These are phyloP conservation scores for Coregonus sp. DNA, from an alignment of 2,797 vertebrate genomes.

Conservation along the genomic window DNA sequence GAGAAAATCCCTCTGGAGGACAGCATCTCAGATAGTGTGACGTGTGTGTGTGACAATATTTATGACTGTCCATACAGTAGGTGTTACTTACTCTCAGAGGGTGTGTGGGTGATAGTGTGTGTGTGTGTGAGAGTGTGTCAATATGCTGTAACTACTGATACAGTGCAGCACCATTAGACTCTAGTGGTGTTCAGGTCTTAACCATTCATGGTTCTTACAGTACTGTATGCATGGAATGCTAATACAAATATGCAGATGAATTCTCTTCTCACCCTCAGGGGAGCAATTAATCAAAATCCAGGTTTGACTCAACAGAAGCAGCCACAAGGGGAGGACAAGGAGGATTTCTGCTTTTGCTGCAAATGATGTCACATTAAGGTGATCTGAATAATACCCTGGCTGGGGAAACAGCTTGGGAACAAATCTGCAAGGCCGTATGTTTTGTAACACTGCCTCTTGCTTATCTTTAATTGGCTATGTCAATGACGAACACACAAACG, in stretches of 20 bases:
- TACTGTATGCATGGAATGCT: conserved; percentile 1
- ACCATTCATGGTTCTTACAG: conserved; percentile 6
- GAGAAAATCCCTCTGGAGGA: conserved; percentile 2
- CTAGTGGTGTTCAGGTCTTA: conserved; percentile 5
- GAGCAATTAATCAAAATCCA: conserved; percentile 19
- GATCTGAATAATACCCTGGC: conserved; percentile 27
- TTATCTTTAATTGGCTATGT: neutral
- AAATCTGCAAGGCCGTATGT: neutral
- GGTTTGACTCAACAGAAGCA: conserved; percentile 22
- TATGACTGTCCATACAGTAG: neutral
- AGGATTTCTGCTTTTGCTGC: conserved; percentile 23
- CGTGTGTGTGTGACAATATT: neutral
- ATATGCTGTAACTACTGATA: neutral
- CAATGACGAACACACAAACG: neutral
- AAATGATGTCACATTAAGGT: conserved; percentile 29
- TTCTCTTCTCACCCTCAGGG: conserved; percentile 9
- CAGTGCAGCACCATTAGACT: neutral
- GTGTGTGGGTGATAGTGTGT: neutral
- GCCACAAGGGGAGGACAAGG: conserved; percentile 11
- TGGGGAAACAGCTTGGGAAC: neutral
- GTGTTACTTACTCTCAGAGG: neutral
- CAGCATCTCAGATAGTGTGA: neutral
- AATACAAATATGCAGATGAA: conserved; percentile 14
- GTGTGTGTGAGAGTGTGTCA: neutral
- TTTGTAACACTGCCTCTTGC: neutral